phyloP scores from a whole-genome alignment of 1,140 invertebrate species.

The Zophobas atratus region DNA sequence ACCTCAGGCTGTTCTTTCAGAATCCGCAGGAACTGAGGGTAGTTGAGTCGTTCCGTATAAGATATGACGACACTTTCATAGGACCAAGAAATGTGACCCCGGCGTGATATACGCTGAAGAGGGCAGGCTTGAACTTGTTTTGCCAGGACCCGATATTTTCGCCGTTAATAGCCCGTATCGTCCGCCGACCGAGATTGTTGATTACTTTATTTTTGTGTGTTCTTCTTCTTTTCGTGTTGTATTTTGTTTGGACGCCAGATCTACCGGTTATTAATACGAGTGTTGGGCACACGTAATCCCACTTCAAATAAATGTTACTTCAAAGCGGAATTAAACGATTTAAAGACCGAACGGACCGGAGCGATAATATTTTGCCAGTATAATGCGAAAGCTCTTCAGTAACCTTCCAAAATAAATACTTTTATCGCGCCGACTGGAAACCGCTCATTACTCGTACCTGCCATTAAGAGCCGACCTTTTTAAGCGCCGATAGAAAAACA shows the following conservation, averaged over 20 bases:
- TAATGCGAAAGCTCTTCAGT: conserved; percentile 30
- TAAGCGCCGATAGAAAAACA: conserved; percentile 5
- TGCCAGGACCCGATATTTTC: conserved; percentile 21
- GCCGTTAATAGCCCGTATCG: conserved; percentile 47
- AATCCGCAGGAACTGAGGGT: conserved; percentile 49
- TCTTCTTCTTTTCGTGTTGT: conserved; percentile 20
- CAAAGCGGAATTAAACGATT: conserved; percentile 13
- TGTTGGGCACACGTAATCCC: conserved; percentile 15
- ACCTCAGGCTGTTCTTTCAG: conserved; percentile 46
- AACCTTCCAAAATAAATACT: conserved; percentile 24
- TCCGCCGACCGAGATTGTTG: conserved; percentile 36
- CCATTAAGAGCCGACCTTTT: background rate
- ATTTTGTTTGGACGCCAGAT: conserved; percentile 17
- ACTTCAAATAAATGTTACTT: conserved; percentile 2
- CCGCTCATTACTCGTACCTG: conserved; percentile 5
- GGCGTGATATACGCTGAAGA: conserved; percentile 44
- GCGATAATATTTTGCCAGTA: conserved; percentile 17
- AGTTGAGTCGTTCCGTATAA: conserved; percentile 52
- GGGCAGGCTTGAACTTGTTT: conserved; percentile 34
- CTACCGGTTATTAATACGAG: conserved; percentile 1
- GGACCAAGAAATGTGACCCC: conserved; percentile 51
- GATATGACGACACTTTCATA: conserved; percentile 56
- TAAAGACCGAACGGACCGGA: background rate
- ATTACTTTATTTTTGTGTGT: conserved; percentile 43
- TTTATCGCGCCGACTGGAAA: conserved; percentile 5